Evolutionary conservation across 2,797 vertebrate species (phyloP), one percentile per base, ranked within the genome.

Genomic region (Linurgus olivaceus): DNA sequence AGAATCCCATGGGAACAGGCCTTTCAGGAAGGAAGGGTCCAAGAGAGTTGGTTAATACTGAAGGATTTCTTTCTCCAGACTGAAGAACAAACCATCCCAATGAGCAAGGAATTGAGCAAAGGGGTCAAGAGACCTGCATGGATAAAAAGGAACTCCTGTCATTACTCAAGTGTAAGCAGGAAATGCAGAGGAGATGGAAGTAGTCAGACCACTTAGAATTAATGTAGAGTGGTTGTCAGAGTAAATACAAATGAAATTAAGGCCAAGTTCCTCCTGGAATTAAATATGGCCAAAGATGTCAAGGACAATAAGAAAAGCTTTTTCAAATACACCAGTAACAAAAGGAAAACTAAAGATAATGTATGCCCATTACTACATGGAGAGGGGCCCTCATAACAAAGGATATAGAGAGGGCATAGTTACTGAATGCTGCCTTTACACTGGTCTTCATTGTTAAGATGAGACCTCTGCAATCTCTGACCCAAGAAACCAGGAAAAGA

Each of bases 381-480:
- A n/a, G 10, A 10, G 18, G 7, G 10, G 3, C 8, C 7, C 21
- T 66, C 14, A 16, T 55, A 29, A 29, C 13, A 65, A 21, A 33
- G 29, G 25, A 14, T 19, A 3, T 13, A 35, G 13, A 65, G 42
- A 65, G 48, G 17, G 51, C 20, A 57, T 35, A 50, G 19, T 57
- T 50, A 35, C 51, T 3, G 3, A 57, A 42, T 40, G 7, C 20
- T 1, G 0, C 11, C 20, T 48, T 48, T 33, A 17, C 17, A 9
- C 9, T 48, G 25, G 11, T 65, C 42, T 65, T 73, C 35, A 57
- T 31, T 65, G 59, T 7, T 42, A 65, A 73, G 20, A 42, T 6
- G 5, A 48, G 51, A 33, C 11, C 13, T 48, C 35, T 42, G 35
- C 10, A 65, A 65, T 83, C 8, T 65, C 33, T 73, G 25, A 14